A percentile compares a stretch with the other conserved stretches of the same genome.
These are phyloP conservation scores for Drosophila subobscura DNA, from an alignment of 1,140 invertebrate genomes.

Conservation along the genomic window DNA sequence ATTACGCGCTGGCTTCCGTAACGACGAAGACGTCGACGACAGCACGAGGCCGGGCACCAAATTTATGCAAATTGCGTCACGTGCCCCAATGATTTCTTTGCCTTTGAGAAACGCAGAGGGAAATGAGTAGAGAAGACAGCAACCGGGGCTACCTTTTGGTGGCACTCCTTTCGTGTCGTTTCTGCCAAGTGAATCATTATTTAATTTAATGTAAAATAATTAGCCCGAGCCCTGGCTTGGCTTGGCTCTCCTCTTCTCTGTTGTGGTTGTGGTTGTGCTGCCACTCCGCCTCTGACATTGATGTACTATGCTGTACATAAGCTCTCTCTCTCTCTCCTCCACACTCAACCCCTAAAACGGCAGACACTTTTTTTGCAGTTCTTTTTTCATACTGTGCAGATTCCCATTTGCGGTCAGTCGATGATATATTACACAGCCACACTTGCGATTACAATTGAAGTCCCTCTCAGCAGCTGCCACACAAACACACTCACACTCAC, in stretches of 20 bases:
- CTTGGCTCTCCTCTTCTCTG: neutral
- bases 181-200: slow-evolving; percentile 81
- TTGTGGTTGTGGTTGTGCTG: neutral
- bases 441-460: slow-evolving; percentile 63
- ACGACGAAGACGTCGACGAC: slow-evolving; percentile 38
- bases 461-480: slow-evolving; percentile 34
- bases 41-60: slow-evolving; percentile 45
- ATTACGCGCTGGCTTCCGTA: slow-evolving; percentile 76
- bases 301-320: slow-evolving; percentile 50
- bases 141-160: slow-evolving; percentile 46
- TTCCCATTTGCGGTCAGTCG: slow-evolving; percentile 73
- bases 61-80: slow-evolving; percentile 83
- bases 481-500: neutral
- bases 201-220: slow-evolving; percentile 84
- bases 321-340: slow-evolving; percentile 13
- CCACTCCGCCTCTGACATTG: slow-evolving; percentile 53
- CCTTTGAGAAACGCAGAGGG: slow-evolving; percentile 38
- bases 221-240: slow-evolving; percentile 39
- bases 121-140: slow-evolving; percentile 15
- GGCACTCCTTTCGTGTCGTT: slow-evolving; percentile 47
- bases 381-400: slow-evolving; percentile 16
- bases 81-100: slow-evolving; percentile 81
- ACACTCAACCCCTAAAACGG: slow-evolving; percentile 24
- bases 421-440: slow-evolving; percentile 69
- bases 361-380: slow-evolving; percentile 14